Evolutionary conservation across 2,888 invertebrate species (phyloP).

Genomic region (Phengaris arion): DNA sequence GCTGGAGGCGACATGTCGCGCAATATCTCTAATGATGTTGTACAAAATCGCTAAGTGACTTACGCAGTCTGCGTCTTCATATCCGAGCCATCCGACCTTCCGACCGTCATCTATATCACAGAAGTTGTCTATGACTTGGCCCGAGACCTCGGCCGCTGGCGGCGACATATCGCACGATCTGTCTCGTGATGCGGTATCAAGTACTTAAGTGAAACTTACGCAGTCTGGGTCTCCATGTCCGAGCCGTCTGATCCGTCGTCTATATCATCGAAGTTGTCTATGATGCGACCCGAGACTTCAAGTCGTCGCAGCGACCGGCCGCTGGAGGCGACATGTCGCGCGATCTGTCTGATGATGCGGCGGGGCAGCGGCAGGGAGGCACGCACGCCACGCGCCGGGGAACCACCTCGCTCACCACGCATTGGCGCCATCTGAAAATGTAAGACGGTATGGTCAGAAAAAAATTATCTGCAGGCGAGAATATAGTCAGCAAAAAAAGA

Average conservation of each 20-base stretch:
- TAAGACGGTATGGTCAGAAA: slow-evolving; percentile 1
- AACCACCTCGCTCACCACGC: slow-evolving; percentile 74
- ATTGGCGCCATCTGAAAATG: slow-evolving; percentile 71
- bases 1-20: slow-evolving; percentile 72
- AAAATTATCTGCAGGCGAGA: too few relatives aligned
- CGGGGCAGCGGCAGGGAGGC: slow-evolving; percentile 72
- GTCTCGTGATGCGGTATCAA: slow-evolving; percentile 62
- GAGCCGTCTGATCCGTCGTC: slow-evolving; percentile 69
- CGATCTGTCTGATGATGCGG: slow-evolving; percentile 72
- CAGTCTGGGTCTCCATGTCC: slow-evolving; percentile 65
- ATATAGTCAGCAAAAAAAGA: not conserved
- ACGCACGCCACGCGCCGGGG: slow-evolving; percentile 74
- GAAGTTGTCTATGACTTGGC: slow-evolving; percentile 74
- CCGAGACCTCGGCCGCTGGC: slow-evolving; percentile 75
- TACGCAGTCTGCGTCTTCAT: slow-evolving; percentile 68
- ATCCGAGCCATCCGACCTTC: slow-evolving; percentile 69
- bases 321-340: slow-evolving; percentile 73
- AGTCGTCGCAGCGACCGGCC: slow-evolving; percentile 73
- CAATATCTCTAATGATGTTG: slow-evolving; percentile 72
- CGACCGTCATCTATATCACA: slow-evolving; percentile 71
- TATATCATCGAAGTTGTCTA: slow-evolving; percentile 76
- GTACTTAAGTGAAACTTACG: slow-evolving; percentile 52
- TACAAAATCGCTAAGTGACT: slow-evolving; percentile 46
- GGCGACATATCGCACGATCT: slow-evolving; percentile 74
- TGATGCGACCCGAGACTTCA: slow-evolving; percentile 73